Conservation (phyloP, 1,140 invertebrate genomes). For the Drosophila saltans region DNA sequence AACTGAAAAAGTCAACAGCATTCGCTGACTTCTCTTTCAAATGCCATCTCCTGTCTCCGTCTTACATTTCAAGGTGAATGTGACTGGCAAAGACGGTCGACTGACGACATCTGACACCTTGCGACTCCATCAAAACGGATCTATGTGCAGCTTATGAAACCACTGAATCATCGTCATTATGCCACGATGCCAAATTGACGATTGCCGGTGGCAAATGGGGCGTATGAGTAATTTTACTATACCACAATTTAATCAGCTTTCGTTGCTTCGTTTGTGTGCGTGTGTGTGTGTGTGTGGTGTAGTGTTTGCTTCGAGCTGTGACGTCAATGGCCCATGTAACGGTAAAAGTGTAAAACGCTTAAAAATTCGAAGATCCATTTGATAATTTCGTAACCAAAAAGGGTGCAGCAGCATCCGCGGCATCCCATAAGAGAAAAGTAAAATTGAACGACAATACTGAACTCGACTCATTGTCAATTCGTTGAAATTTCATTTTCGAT, state of each 20-base stretch:
- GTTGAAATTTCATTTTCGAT: slow-evolving; percentile 65
- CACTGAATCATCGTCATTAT: slow-evolving; percentile 59
- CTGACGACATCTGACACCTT: slow-evolving; percentile 44
- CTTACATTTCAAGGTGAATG: slow-evolving; percentile 76
- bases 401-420: slow-evolving; percentile 56
- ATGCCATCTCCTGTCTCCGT: slow-evolving; percentile 8
- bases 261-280: slow-evolving; percentile 14
- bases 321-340: slow-evolving; percentile 62
- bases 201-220: slow-evolving; percentile 39
- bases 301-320: slow-evolving; percentile 21
- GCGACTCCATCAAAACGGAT: slow-evolving; percentile 54
- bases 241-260: slow-evolving; percentile 71
- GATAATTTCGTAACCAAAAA: slow-evolving; percentile 61
- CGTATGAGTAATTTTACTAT: slow-evolving; percentile 70
- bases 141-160: slow-evolving; percentile 64
- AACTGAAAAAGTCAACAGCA: slow-evolving; percentile 36
- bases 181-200: slow-evolving; percentile 34
- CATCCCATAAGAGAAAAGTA: slow-evolving; percentile 45
- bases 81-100: slow-evolving; percentile 14
- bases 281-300: neutral
- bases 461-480: slow-evolving; percentile 41
- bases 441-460: slow-evolving; percentile 27
- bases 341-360: slow-evolving; percentile 61
- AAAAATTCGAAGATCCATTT: slow-evolving; percentile 12
- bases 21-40: slow-evolving; percentile 19